Percentiles rank a stretch among this genome's conserved stretches.
phyloP scores from a whole-genome alignment of 2,113 vertebrate genomes.

The Globicephala melas region DNA sequence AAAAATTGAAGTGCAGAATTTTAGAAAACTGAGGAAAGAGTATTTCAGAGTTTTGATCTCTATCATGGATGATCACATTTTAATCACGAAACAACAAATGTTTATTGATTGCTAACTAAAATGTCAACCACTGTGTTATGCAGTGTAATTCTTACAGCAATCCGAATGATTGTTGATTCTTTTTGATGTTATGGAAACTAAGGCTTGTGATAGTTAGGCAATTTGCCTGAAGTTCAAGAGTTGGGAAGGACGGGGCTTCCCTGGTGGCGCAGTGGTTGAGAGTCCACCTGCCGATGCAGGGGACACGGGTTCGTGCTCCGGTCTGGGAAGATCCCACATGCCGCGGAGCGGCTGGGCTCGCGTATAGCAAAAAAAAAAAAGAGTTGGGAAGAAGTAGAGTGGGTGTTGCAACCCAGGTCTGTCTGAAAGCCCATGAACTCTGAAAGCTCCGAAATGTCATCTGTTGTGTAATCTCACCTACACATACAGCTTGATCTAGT shows the following conservation, averaged over 20 bases:
- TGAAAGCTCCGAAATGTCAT: background rate
- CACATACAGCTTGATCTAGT: background rate
- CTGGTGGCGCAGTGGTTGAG: no score
- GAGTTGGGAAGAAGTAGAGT: background rate
- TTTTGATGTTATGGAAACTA: background rate
- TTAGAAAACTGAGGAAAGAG: background rate
- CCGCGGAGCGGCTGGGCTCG: no score
- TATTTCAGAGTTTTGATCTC: background rate
- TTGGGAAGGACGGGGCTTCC: background rate
- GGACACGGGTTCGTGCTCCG: no score
- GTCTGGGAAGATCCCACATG: no score
- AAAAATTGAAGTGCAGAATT: background rate
- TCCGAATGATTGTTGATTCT: background rate
- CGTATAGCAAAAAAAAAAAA: background rate
- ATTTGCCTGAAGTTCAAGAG: background rate
- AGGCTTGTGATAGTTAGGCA: background rate
- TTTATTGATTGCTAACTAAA: background rate
- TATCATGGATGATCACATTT: background rate
- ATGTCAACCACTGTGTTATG: background rate
- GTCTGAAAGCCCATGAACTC: background rate
- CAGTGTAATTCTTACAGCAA: background rate
- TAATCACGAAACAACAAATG: background rate
- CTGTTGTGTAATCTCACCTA: background rate
- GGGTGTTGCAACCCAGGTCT: background rate
- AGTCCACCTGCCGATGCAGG: no score